These are phyloP conservation scores for Rhinoderma darwinii DNA, from an alignment of 2,113 vertebrate genomes.

Conservation along the genomic window DNA sequence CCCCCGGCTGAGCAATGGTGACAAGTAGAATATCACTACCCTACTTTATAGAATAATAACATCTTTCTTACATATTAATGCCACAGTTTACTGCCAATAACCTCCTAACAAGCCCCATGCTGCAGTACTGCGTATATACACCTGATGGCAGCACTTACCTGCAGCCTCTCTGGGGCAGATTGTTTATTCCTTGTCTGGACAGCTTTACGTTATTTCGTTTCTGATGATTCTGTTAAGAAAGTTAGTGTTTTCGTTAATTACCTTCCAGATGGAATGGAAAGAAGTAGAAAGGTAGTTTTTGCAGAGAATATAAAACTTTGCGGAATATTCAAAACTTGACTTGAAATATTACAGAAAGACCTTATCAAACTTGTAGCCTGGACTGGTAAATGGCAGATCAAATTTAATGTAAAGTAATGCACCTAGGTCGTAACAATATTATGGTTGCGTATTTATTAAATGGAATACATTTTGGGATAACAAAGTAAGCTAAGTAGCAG, in stretches of 20 bases:
- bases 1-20: no score
- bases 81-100: neutral
- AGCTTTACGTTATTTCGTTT: neutral
- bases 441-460: no score
- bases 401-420: no score
- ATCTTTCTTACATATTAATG: no score
- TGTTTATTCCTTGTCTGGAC: neutral
- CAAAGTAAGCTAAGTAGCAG: neutral
- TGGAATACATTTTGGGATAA: no score
- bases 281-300: neutral
- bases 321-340: neutral
- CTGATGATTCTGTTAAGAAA: neutral
- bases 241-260: neutral
- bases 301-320: neutral
- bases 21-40: no score
- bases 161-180: conserved; percentile 1
- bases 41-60: no score
- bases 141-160: conserved; percentile 13
- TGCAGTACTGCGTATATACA: neutral
- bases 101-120: neutral
- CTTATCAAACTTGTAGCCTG: no score
- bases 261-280: neutral
- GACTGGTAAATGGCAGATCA: no score
- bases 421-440: no score
- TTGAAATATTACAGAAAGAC: no score